phyloP scores from a whole-genome alignment of 2,113 vertebrate species.

The Gymnorhina tibicen region DNA sequence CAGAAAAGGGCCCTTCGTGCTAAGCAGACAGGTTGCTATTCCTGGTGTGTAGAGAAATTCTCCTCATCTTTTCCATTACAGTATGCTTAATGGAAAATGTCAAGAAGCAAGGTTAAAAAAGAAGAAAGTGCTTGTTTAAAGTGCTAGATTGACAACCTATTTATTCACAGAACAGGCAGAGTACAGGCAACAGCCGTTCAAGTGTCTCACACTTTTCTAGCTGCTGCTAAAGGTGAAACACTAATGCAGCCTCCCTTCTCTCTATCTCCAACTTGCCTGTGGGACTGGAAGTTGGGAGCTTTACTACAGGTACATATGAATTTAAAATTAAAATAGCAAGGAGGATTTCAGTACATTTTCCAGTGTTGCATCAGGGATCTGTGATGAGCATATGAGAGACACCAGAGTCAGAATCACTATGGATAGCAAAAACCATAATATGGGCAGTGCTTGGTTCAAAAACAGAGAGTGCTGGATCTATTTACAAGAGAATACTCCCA shows the following conservation, averaged over 20 bases:
- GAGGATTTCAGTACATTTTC: not conserved
- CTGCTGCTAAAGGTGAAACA: not conserved
- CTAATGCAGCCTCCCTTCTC: not conserved
- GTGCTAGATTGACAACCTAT: slow-evolving; percentile 40
- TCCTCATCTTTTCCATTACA: slow-evolving; percentile 28
- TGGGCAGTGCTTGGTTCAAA: not conserved
- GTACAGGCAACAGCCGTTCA: not conserved
- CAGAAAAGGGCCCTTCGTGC: not conserved
- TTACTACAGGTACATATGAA: not conserved
- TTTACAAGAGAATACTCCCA: not conserved
- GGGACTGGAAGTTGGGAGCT: not conserved
- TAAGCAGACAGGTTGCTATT: slow-evolving; percentile 35
- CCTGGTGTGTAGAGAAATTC: not conserved
- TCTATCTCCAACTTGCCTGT: not conserved
- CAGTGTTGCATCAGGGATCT: not conserved
- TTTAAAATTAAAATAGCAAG: slow-evolving; percentile 12
- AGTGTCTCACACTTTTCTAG: not conserved
- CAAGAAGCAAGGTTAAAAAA: slow-evolving; percentile 31
- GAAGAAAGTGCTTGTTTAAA: slow-evolving; percentile 43
- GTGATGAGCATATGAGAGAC: not conserved
- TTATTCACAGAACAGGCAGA: slow-evolving; percentile 40
- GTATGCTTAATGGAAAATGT: slow-evolving; percentile 51
- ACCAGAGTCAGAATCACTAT: not conserved
- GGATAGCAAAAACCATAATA: not conserved
- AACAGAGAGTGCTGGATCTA: not conserved